Evolutionary conservation across 2,113 vertebrate species (phyloP), one percentile per base, ranked within the genome.

Genomic region (Erythrocebus patas): DNA sequence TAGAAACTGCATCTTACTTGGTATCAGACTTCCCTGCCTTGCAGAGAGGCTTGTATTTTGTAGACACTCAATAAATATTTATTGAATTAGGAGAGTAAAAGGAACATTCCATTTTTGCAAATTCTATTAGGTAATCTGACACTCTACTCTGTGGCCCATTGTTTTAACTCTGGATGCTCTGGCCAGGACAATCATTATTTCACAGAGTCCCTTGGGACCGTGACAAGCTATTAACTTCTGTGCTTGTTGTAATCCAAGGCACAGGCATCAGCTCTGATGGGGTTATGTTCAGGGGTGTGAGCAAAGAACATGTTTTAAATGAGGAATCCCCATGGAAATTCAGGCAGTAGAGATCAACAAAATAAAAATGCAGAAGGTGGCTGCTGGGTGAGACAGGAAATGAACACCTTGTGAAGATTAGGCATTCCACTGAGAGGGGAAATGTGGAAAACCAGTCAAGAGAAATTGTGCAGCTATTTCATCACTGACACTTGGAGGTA

Each of bases 401-500:
- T 98, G 98, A 98, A 96, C 98, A 97, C 97, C 97, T 97, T 98
- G 85, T 91, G 96, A 95, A 97, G 97, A 97, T 96, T 97, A 97
- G 94, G 85, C 95, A 66, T 93, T 97, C 92, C 92, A 43, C 70
- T 23, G 97, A 90, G 45, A 91, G 86, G 79, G 93, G 90, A 96
- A 96, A 95, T 96, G 95, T 97, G 97, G 96, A 85, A 92, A 97
- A 91, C 52, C 72, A 96, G 90, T 96, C 97, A 78, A 9, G 72
- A 97, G 96, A 92, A 93, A 97, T 96, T 84, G 92, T 70, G 45
- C 40, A 95, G 72, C 88, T 79, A 96, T 98, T 97, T 97, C 96
- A 92, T 93, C 68, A 66, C 96, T 86, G 92, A 97, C 95, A 93
- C 91, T 96, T 96, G 96, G 92, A 90, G 92, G 94, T 91, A 57